Percentiles rank a stretch among this genome's conserved stretches.
Evolutionary conservation across 2,888 invertebrate species (phyloP).

Genomic region (Drosophila rellima): DNA sequence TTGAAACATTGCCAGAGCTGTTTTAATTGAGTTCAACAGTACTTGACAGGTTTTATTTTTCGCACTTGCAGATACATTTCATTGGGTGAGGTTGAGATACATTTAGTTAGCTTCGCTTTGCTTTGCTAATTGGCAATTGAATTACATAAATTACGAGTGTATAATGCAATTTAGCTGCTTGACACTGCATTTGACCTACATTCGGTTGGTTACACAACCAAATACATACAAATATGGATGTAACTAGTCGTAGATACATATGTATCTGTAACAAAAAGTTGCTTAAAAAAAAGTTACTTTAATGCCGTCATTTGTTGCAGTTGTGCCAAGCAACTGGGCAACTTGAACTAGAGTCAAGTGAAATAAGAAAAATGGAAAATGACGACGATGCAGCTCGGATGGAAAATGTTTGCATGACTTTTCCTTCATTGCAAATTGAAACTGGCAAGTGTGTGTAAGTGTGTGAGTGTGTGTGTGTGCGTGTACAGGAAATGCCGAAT

Average conservation of each 20-base stretch:
- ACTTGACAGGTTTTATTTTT: constrained; percentile 20
- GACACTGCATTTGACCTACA: constrained; percentile 63
- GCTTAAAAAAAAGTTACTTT: constrained; percentile 14
- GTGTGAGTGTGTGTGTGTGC: constrained; percentile 14
- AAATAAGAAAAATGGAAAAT: constrained; percentile 44
- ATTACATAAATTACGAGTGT: constrained; percentile 66
- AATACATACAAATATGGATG: constrained; percentile 11
- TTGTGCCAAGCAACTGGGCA: constrained; percentile 19
- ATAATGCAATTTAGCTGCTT: constrained; percentile 60
- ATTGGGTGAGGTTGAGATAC: constrained; percentile 11
- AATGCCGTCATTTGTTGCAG: constrained; percentile 28
- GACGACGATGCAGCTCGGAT: constrained; percentile 43
- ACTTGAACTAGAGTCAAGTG: constrained; percentile 24
- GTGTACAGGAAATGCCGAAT: constrained; percentile 63
- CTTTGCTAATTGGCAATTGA: constrained; percentile 68
- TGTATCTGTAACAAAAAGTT: constrained; percentile 10
- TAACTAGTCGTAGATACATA: not conserved
- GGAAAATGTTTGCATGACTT: constrained; percentile 64
- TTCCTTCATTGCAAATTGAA: constrained; percentile 59
- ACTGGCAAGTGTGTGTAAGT: constrained; percentile 29
- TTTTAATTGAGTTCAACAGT: constrained; percentile 25
- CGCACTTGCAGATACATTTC: constrained; percentile 41
- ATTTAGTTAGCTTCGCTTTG: constrained; percentile 22
- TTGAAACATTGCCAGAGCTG: not conserved
- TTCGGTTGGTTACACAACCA: constrained; percentile 18